Conservation (phyloP, 2,113 vertebrate species). For the Platichthys flesus region DNA sequence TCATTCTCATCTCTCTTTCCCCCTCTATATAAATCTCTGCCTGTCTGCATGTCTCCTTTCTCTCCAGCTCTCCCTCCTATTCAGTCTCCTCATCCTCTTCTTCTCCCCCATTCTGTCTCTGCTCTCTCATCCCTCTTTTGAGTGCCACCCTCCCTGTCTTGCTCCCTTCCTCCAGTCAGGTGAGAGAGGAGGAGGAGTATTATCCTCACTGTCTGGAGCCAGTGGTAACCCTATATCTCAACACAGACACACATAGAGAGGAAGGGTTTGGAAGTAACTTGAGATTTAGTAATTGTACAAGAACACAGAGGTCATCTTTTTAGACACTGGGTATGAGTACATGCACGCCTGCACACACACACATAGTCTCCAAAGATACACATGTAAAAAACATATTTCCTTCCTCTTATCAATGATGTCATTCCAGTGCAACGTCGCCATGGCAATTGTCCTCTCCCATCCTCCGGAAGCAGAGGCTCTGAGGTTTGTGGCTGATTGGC, state of each 20-base stretch:
- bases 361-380: not conserved
- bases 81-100: slow-evolving; percentile 12
- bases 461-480: slow-evolving; percentile 43
- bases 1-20: slow-evolving; percentile 43
- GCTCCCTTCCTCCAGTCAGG: slow-evolving; percentile 54
- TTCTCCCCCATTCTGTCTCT: slow-evolving; percentile 43
- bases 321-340: slow-evolving; percentile 62
- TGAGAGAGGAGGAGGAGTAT: slow-evolving; percentile 48
- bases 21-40: slow-evolving; percentile 31
- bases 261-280: slow-evolving; percentile 60
- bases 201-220: slow-evolving; percentile 80
- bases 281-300: slow-evolving; percentile 73
- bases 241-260: slow-evolving; percentile 54
- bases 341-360: slow-evolving; percentile 8
- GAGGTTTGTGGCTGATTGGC: slow-evolving; percentile 56
- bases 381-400: slow-evolving; percentile 10
- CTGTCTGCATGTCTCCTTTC: not conserved
- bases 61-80: not conserved
- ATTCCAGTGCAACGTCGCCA: slow-evolving; percentile 52
- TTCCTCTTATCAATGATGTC: slow-evolving; percentile 64
- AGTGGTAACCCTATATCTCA: slow-evolving; percentile 77
- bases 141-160: slow-evolving; percentile 28
- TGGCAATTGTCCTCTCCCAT: slow-evolving; percentile 41
- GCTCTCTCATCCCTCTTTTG: slow-evolving; percentile 51
- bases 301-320: slow-evolving; percentile 76